phyloP scores from a whole-genome alignment of 2,888 invertebrate genomes.

The Eupithecia tripunctaria region DNA sequence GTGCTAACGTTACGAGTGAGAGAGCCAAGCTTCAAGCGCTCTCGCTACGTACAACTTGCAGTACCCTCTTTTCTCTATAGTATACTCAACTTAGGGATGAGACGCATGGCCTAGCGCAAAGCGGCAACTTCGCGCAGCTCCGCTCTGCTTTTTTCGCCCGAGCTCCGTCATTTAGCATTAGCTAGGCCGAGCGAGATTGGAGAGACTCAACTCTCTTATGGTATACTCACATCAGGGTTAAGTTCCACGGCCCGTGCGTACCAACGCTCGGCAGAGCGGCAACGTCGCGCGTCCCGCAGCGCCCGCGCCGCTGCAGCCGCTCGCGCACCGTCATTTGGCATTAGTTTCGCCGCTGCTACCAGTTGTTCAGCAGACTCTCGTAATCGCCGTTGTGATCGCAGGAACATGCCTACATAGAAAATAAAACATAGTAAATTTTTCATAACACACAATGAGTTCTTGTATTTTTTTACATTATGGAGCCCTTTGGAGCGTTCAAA shows the following conservation, averaged over 20 bases:
- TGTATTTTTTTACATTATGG: too few species aligned
- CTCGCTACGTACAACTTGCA: too few species aligned
- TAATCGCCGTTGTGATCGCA: conserved; percentile 90
- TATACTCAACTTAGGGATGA: conserved; percentile 84
- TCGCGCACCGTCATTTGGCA: conserved; percentile 91
- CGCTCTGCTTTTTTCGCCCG: conserved; percentile 95
- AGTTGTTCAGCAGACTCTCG: conserved; percentile 93
- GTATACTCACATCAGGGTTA: conserved; percentile 82
- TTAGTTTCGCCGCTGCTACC: conserved; percentile 90
- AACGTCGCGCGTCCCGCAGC: conserved; percentile 91
- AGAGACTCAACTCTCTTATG: background rate
- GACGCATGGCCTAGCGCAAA: conserved; percentile 92
- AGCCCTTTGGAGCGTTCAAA: background rate
- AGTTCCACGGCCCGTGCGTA: conserved; percentile 91
- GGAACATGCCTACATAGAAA: conserved; percentile 90
- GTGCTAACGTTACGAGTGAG: background rate
- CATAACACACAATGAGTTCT: background rate
- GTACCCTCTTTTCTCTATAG: too few species aligned
- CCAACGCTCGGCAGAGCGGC: conserved; percentile 93
- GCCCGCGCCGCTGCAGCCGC: conserved; percentile 95
- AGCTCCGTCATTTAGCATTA: conserved; percentile 92
- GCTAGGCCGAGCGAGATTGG: conserved; percentile 78
- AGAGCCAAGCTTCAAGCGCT: too few species aligned
- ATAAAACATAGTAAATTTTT: background rate
- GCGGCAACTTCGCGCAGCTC: conserved; percentile 89